phyloP scores from a whole-genome alignment of 2,113 vertebrate species.

The Suncus etruscus region DNA sequence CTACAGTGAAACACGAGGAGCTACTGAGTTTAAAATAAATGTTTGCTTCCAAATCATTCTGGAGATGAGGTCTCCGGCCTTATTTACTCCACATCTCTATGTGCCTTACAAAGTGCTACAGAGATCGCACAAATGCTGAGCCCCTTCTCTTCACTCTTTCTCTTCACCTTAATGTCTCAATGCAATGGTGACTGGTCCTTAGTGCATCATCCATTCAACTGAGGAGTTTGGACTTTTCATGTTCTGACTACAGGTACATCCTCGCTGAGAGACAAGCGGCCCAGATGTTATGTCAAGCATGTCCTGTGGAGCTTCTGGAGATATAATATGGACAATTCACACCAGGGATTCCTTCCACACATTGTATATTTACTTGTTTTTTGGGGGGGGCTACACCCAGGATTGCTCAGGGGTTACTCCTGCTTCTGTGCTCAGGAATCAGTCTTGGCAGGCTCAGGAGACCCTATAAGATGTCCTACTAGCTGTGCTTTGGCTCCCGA shows the following conservation, averaged over 20 bases:
- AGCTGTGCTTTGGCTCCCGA: no score
- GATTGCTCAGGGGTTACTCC: no score
- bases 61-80: background rate
- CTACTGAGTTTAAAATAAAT: slow-evolving; percentile 5
- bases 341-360: background rate
- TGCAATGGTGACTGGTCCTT: background rate
- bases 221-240: background rate
- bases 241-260: background rate
- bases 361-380: background rate
- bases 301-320: background rate
- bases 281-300: background rate
- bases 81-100: background rate
- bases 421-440: no score
- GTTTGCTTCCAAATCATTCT: background rate
- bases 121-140: background rate
- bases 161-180: background rate
- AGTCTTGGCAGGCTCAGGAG: no score
- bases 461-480: no score
- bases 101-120: background rate
- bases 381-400: no score
- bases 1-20: slow-evolving; percentile 7
- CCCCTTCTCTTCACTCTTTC: background rate
- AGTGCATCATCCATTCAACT: background rate
- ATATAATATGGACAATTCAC: background rate
- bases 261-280: background rate